Percentiles rank a stretch among this genome's conserved stretches.
Conservation (phyloP, 1,140 invertebrate species). For the Alviniconcha marisindica region DNA sequence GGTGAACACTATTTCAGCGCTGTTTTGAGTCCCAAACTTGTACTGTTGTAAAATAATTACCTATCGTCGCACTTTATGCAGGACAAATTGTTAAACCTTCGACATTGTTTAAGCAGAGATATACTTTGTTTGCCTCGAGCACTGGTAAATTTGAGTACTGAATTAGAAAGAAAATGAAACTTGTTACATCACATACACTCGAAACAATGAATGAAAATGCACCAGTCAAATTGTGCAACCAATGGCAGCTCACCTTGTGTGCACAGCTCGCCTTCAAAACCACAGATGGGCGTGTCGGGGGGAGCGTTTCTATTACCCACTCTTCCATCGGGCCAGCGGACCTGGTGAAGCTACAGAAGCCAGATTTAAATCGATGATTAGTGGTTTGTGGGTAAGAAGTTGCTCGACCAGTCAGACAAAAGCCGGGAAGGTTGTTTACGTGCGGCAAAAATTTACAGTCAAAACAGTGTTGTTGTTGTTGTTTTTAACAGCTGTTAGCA, state of each 20-base stretch:
- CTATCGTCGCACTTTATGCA: too few relatives aligned
- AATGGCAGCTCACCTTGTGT: slow-evolving; percentile 39
- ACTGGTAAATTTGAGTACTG: not conserved
- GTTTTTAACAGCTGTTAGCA: too few relatives aligned
- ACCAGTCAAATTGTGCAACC: not conserved
- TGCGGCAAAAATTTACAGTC: too few relatives aligned
- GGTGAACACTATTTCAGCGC: too few relatives aligned
- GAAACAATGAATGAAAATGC: not conserved
- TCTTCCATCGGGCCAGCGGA: slow-evolving; percentile 61
- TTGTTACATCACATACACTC: not conserved
- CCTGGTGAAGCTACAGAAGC: slow-evolving; percentile 24
- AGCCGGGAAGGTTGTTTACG: too few relatives aligned
- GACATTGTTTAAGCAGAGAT: not conserved
- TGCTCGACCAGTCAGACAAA: too few relatives aligned
- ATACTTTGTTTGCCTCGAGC: not conserved
- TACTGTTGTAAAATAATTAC: too few relatives aligned
- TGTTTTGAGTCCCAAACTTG: too few relatives aligned
- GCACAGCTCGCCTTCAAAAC: slow-evolving; percentile 69
- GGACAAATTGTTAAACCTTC: not conserved
- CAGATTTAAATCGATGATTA: not conserved
- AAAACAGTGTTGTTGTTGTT: too few relatives aligned
- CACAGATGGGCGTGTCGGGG: slow-evolving; percentile 63
- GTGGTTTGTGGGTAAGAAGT: too few relatives aligned
- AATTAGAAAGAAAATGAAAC: not conserved
- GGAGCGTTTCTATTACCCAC: slow-evolving; percentile 56